These are phyloP conservation scores for Epsilonema sp. DNA, from an alignment of 2,888 invertebrate genomes.

Conservation along the genomic window DNA sequence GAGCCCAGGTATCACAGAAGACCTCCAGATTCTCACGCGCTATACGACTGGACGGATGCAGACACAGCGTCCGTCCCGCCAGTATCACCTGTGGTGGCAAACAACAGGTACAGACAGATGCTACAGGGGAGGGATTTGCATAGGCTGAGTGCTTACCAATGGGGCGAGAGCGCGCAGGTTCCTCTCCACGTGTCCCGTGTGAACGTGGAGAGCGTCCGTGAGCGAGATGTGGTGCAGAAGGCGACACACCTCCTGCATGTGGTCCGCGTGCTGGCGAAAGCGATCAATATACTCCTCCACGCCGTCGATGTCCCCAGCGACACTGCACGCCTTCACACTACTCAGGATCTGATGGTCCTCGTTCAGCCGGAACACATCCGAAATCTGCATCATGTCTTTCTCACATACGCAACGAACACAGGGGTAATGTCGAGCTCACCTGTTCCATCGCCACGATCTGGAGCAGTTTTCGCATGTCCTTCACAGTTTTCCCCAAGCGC, in stretches of 20 bases:
- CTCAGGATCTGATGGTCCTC: constrained; percentile 35
- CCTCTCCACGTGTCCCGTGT: constrained; percentile 84
- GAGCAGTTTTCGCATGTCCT: constrained; percentile 30
- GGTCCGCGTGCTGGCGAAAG: constrained; percentile 92
- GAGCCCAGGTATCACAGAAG: constrained; percentile 39
- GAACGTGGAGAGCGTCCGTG: constrained; percentile 79
- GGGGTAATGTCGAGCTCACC: constrained; percentile 19
- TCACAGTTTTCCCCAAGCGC: constrained; percentile 20
- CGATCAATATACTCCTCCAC: constrained; percentile 79
- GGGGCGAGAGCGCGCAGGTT: constrained; percentile 84
- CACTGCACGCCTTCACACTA: constrained; percentile 31
- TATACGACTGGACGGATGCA: constrained; percentile 77
- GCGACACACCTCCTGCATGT: constrained; percentile 94
- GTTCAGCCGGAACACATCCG: constrained; percentile 34
- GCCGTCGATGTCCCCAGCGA: constrained; percentile 61
- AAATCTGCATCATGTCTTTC: constrained; percentile 11
- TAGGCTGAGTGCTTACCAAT: constrained; percentile 38
- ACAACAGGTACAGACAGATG: not conserved
- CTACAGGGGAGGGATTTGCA: no score
- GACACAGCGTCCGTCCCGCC: constrained; percentile 71
- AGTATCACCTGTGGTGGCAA: constrained; percentile 45
- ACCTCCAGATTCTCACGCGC: constrained; percentile 83
- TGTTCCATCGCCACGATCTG: constrained; percentile 37
- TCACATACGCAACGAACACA: not conserved
- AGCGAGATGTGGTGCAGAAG: constrained; percentile 80